These are phyloP conservation scores for Eremobia ochroleuca DNA, from an alignment of 2,888 invertebrate species.

Conservation along the genomic window DNA sequence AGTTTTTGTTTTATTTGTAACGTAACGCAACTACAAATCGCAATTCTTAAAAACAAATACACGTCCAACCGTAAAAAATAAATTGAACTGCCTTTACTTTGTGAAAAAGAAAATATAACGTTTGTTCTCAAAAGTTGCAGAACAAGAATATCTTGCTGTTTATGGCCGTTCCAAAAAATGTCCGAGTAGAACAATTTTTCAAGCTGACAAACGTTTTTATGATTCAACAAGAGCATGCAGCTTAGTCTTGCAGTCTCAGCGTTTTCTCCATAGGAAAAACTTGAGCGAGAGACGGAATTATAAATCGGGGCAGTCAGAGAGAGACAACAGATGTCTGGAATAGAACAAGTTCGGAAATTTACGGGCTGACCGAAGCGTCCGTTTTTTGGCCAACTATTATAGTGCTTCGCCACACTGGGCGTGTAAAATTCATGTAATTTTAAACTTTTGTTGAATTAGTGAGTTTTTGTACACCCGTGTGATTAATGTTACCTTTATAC, in stretches of 20 bases:
- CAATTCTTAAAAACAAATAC: slow-evolving; percentile 64
- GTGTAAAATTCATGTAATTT: slow-evolving; percentile 78
- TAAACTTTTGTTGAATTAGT: slow-evolving; percentile 76
- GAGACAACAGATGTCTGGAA: slow-evolving; percentile 76
- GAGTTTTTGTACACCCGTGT: slow-evolving; percentile 74
- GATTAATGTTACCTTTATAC: slow-evolving; percentile 77
- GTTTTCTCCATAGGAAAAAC: slow-evolving; percentile 65
- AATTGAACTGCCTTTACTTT: slow-evolving; percentile 61
- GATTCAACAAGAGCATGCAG: slow-evolving; percentile 57
- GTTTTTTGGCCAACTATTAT: slow-evolving; percentile 75
- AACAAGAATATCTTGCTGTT: slow-evolving; percentile 52
- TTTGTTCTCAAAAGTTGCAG: slow-evolving; percentile 31
- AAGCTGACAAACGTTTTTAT: slow-evolving; percentile 64
- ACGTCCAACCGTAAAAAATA: slow-evolving; percentile 48
- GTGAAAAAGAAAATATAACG: slow-evolving; percentile 39
- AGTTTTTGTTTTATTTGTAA: slow-evolving; percentile 55
- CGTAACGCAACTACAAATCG: slow-evolving; percentile 43
- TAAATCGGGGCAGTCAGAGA: slow-evolving; percentile 66
- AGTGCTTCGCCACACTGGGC: slow-evolving; percentile 69
- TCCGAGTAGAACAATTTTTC: slow-evolving; percentile 53
- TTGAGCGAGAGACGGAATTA: slow-evolving; percentile 65
- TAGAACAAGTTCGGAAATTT: slow-evolving; percentile 79
- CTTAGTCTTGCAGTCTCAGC: slow-evolving; percentile 59
- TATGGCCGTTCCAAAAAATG: slow-evolving; percentile 61
- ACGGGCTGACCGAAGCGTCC: slow-evolving; percentile 73